Evolutionary conservation across 2,113 vertebrate species (phyloP), one percentile per base, ranked within the genome.

Genomic region (Labeo catla): DNA sequence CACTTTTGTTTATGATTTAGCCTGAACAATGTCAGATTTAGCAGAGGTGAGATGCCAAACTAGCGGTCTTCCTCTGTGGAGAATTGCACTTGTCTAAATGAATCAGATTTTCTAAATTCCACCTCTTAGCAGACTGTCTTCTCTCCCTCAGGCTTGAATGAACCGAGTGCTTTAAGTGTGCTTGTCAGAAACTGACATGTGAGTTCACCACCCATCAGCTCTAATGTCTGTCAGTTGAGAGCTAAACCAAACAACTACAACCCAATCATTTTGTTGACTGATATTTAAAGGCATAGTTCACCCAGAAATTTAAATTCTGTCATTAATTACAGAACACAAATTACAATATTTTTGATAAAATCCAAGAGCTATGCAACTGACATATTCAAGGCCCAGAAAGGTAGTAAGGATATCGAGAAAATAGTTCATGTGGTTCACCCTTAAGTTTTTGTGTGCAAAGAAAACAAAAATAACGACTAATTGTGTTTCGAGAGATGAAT

Each of bases 71-170:
- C 81, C 84, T 57, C 49, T 59, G 76, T 87, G 80, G 68, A 49
- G 73, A 70, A 87, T 76, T 54, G 52, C 23, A 6, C 86, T 87
- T 93, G 92, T 92, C 90, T 87, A 73, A 90, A 87, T 90, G n/a
- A 86, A 93, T 93, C 80, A 92, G 83, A 87, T 91, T 88, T 89
- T 88, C 89, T 92, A 66, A 0, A 43, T 89, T 88, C 87, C 79
- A 84, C 88, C 84, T 68, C 90, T 66, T 87, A 28, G 59, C n/a
- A 66, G 83, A 80, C 73, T 49, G 47, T 76, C 54, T 70, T 54
- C 28, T 39, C 63, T 84, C 87, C 77, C 74, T 84, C 21, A 54
- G 74, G 81, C 87, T 84, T 68, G 47, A 79, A 87, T 89, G 84
- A 89, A 59, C 76, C 39, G 86, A 90, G 72, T 65, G 77, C 77